phyloP scores from a whole-genome alignment of 2,888 invertebrate genomes.

The Pristionchus japonicus region DNA sequence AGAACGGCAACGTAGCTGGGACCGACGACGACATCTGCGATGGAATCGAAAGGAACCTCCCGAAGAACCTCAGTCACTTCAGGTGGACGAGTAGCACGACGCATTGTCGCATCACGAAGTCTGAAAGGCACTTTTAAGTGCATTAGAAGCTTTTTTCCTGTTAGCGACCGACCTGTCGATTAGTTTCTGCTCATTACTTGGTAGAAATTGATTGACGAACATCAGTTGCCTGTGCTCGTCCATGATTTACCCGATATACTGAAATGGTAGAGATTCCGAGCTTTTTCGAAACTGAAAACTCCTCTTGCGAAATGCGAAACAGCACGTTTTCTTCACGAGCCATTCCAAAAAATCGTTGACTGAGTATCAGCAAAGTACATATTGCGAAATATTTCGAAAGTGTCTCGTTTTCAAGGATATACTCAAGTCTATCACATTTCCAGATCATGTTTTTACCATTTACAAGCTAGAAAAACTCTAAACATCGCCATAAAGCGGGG shows the following conservation, averaged over 20 bases:
- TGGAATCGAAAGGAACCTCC: slow-evolving; percentile 50
- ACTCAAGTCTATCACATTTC: not conserved
- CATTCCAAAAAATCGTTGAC: not conserved
- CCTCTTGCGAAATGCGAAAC: not conserved
- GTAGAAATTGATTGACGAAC: slow-evolving; percentile 46
- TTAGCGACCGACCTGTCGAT: slow-evolving; percentile 1
- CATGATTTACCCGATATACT: slow-evolving; percentile 45
- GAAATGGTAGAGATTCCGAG: not conserved
- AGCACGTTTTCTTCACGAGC: not conserved
- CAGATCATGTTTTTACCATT: not conserved
- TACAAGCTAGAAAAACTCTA: not conserved
- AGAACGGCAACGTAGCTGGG: slow-evolving; percentile 59
- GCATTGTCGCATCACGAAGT: slow-evolving; percentile 55
- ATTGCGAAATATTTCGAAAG: not conserved
- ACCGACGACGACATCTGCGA: slow-evolving; percentile 62
- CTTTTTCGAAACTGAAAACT: not conserved
- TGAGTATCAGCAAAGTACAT: slow-evolving; percentile 15
- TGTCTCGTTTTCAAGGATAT: not conserved
- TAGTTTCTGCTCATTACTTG: slow-evolving; percentile 42
- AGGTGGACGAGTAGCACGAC: slow-evolving; percentile 53
- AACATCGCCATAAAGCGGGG: no score
- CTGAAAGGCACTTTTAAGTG: slow-evolving; percentile 46
- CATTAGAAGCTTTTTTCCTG: not conserved
- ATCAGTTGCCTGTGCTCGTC: slow-evolving; percentile 43
- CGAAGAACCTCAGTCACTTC: slow-evolving; percentile 50